phyloP scores from a whole-genome alignment of 2,113 vertebrate genomes.

The Pseudorasbora parva region DNA sequence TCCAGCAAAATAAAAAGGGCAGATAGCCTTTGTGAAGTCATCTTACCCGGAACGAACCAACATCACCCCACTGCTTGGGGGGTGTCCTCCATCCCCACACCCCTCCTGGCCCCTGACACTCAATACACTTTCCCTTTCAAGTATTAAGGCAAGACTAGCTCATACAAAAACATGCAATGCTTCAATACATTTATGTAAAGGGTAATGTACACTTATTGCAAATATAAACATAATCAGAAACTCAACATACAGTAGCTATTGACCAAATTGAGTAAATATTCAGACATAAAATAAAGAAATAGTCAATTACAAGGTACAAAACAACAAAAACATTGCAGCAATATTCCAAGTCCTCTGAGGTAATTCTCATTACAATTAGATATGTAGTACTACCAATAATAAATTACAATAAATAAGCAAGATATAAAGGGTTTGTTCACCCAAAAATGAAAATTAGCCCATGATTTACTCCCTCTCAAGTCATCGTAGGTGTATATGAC shows the following conservation, averaged over 20 bases:
- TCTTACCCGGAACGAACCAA: constrained; percentile 59
- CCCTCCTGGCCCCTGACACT: background rate
- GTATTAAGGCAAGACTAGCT: background rate
- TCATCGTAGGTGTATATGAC: too few relatives aligned
- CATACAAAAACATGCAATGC: too few relatives aligned
- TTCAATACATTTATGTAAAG: background rate
- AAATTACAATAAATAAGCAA: too few relatives aligned
- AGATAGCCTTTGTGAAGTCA: constrained; percentile 68
- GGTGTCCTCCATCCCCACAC: background rate
- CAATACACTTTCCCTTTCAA: background rate
- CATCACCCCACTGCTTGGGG: constrained; percentile 48
- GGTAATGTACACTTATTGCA: background rate
- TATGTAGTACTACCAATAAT: too few relatives aligned
- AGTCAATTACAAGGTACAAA: background rate
- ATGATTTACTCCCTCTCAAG: too few relatives aligned
- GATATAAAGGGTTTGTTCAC: too few relatives aligned
- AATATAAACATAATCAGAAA: background rate
- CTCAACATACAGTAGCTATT: background rate
- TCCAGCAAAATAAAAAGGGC: constrained; percentile 71
- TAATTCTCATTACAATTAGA: too few relatives aligned
- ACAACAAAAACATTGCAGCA: too few relatives aligned
- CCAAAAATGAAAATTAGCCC: too few relatives aligned
- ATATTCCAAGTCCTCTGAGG: too few relatives aligned
- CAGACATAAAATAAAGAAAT: background rate
- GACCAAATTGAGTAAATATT: background rate